Evolutionary conservation across 2,888 invertebrate genomes (phyloP).

Genomic region (Pecten maximus): DNA sequence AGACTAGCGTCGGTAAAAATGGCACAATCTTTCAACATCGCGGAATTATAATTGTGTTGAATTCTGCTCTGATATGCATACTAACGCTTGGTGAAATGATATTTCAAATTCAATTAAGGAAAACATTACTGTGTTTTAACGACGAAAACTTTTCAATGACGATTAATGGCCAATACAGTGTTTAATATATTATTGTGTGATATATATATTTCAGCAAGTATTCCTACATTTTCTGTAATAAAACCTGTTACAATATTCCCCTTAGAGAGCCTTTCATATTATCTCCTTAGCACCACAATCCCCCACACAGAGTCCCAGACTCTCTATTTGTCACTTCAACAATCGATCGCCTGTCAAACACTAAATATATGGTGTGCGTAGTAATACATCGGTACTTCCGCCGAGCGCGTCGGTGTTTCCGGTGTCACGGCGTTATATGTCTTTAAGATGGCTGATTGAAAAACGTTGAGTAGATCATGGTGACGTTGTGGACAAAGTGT

Average conservation of each 20-base stretch:
- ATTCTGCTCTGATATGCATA: too few relatives aligned
- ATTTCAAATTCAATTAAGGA: too few relatives aligned
- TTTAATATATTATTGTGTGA: too few relatives aligned
- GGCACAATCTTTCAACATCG: too few relatives aligned
- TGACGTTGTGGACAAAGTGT: constrained; percentile 1
- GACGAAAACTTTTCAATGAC: too few relatives aligned
- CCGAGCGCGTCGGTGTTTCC: constrained; percentile 11
- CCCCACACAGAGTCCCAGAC: neutral
- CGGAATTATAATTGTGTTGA: too few relatives aligned
- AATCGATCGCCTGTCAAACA: constrained; percentile 21
- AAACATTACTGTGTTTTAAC: too few relatives aligned
- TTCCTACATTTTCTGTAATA: too few relatives aligned
- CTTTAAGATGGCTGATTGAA: constrained; percentile 4
- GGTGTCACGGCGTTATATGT: constrained; percentile 35
- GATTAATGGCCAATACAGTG: too few relatives aligned
- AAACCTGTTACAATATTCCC: neutral
- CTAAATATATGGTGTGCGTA: constrained; percentile 2
- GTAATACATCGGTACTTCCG: constrained; percentile 33
- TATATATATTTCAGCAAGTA: too few relatives aligned
- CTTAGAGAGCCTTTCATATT: neutral
- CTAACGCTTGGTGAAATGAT: too few relatives aligned
- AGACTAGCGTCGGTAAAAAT: too few relatives aligned
- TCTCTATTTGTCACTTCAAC: neutral
- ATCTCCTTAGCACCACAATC: neutral
- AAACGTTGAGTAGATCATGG: constrained; percentile 24